phyloP scores from a whole-genome alignment of 2,888 invertebrate genomes.

The Merodon equestris region DNA sequence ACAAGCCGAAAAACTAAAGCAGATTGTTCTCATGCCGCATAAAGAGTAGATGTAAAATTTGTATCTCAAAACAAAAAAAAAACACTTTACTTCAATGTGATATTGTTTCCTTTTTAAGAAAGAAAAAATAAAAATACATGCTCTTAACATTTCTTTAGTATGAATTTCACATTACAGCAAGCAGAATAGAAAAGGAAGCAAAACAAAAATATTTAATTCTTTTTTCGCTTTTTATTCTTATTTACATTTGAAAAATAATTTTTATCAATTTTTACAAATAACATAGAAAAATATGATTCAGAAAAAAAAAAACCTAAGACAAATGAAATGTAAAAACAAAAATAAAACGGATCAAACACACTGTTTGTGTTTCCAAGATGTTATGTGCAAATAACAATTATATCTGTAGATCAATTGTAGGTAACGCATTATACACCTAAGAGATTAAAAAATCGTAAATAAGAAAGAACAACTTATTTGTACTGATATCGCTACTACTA shows the following conservation, averaged over 20 bases:
- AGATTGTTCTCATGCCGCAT: too few relatives aligned
- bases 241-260: conserved; percentile 9
- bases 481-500: conserved; percentile 55
- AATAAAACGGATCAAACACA: conserved; percentile 25
- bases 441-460: conserved; percentile 6
- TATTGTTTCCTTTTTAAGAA: conserved; percentile 40
- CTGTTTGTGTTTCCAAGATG: conserved; percentile 35
- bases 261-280: not conserved
- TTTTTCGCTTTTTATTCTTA: conserved; percentile 4
- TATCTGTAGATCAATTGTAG: conserved; percentile 51
- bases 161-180: conserved; percentile 37
- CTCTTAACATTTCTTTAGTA: conserved; percentile 16
- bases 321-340: not conserved
- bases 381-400: conserved; percentile 54
- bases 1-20: conserved; percentile 10
- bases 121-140: conserved; percentile 1
- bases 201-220: conserved; percentile 2
- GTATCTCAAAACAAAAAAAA: conserved; percentile 27
- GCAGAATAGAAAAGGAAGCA: conserved; percentile 18
- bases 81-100: conserved; percentile 49
- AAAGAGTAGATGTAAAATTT: conserved; percentile 39
- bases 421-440: conserved; percentile 35
- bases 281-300: conserved; percentile 32
- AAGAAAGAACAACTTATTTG: conserved; percentile 50
- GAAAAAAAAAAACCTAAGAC: conserved; percentile 4